Evolutionary conservation across 2,113 vertebrate genomes (phyloP), one percentile per base, ranked within the genome.

Genomic region (Microcebus murinus): DNA sequence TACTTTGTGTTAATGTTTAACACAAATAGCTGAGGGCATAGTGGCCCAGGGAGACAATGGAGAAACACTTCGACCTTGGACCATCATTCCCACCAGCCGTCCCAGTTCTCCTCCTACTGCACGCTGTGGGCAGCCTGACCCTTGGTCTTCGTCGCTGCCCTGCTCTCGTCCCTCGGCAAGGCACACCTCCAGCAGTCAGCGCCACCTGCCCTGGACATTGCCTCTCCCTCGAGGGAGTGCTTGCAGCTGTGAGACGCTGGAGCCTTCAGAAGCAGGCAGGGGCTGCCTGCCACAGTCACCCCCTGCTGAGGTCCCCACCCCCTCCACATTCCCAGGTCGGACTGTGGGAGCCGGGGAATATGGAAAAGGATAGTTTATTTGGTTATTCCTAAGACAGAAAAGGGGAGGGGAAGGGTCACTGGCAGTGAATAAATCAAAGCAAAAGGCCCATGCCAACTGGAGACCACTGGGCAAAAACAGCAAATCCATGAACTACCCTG

Each of bases 1-100:
- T 76, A 65, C 21, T 52, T 73, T 83, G 84, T 57, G 57, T 92
- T 96, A 92, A 92, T 82, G 82, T 91, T 87, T 90, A 90, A 92
- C 89, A 91, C 89, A 82, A 81, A 81, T 13, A 65, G 70, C 42
- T 36, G 36, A 61, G 39, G 73, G 67, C 52, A 36, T 67, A 65
- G 21, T 70, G 77, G 93, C 73, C 84, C 77, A 65, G 52, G 31
- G 61, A 88, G 61, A 65, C 79, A 70, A 21, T 4, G 18, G 70
- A 18, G 52, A 94, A 70, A 50, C 31, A 1, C 68, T 88, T 29
- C 52, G 81, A 42, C 29, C 71, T 48, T 70, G 15, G 29, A 55
- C 3, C 8, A 10, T 45, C 8, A 7, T 2, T 36, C 25, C 7
- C 20, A n/a, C 21, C 23, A 59, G 39, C 27, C 68, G 31, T n/a